phyloP scores from a whole-genome alignment of 1,140 invertebrate species.

The Homarus americanus region DNA sequence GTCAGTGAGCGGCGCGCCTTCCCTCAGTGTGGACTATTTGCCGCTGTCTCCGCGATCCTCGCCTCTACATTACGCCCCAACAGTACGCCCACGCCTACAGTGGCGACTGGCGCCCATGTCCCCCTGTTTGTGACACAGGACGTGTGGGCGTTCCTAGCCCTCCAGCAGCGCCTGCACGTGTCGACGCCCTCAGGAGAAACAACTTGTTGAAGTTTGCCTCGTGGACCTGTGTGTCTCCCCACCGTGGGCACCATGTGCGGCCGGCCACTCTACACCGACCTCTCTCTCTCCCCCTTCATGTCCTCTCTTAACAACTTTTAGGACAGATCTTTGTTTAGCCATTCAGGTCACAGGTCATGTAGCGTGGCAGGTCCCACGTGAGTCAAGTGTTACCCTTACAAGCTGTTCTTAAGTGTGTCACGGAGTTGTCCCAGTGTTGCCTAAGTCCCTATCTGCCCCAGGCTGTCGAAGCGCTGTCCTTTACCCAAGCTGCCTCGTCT shows the following conservation, averaged over 20 bases:
- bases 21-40: background rate
- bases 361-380: background rate
- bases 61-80: background rate
- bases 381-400: background rate
- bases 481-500: background rate
- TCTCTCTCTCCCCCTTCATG: background rate
- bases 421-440: background rate
- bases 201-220: background rate
- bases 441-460: background rate
- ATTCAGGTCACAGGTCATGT: background rate
- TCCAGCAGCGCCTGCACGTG: background rate
- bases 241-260: background rate
- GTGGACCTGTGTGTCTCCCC: background rate
- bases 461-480: background rate
- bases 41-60: background rate
- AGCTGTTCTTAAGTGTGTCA: background rate
- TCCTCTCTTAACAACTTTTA: background rate
- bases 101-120: background rate
- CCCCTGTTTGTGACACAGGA: background rate
- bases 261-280: background rate
- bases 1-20: background rate
- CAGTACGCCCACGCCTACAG: background rate
- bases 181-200: background rate
- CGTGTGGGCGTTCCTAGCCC: background rate
- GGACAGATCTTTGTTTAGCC: background rate